A percentile compares a stretch with the other conserved stretches of the same genome.
These are phyloP conservation scores for Salvelinus fontinalis DNA, from an alignment of 2,113 vertebrate genomes.

Conservation along the genomic window DNA sequence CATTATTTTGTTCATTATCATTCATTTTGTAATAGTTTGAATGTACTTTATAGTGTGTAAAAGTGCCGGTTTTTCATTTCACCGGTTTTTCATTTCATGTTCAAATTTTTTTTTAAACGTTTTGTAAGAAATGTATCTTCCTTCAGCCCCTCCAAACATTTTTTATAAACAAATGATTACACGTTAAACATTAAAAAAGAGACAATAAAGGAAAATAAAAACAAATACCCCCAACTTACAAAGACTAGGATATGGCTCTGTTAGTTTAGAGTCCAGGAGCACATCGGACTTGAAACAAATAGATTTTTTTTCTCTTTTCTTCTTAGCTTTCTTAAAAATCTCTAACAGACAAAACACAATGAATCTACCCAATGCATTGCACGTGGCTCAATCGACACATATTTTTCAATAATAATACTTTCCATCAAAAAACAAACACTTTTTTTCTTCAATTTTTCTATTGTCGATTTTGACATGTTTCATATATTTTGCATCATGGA, in stretches of 20 bases:
- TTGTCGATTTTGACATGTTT: slow-evolving; percentile 68
- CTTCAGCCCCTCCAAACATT: slow-evolving; percentile 78
- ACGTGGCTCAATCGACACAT: slow-evolving; percentile 83
- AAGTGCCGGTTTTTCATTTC: slow-evolving; percentile 70
- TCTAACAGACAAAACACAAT: slow-evolving; percentile 83
- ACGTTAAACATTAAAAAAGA: slow-evolving; percentile 77
- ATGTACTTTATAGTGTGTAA: slow-evolving; percentile 77
- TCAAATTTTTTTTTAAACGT: slow-evolving; percentile 63
- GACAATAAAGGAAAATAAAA: slow-evolving; percentile 74
- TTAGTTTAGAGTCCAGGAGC: slow-evolving; percentile 83
- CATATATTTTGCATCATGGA: slow-evolving; percentile 34
- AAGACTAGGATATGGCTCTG: slow-evolving; percentile 80
- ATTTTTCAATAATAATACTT: slow-evolving; percentile 80
- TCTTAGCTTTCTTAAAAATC: slow-evolving; percentile 80
- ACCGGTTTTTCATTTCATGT: slow-evolving; percentile 57
- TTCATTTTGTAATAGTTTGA: slow-evolving; percentile 75
- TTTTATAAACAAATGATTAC: slow-evolving; percentile 79
- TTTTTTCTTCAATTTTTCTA: slow-evolving; percentile 68
- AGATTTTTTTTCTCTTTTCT: slow-evolving; percentile 74
- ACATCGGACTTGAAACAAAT: slow-evolving; percentile 78
- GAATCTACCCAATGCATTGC: slow-evolving; percentile 84
- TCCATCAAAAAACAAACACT: slow-evolving; percentile 72
- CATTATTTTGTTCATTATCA: slow-evolving; percentile 76
- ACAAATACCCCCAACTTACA: slow-evolving; percentile 77
- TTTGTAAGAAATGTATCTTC: slow-evolving; percentile 72